Evolutionary conservation across 2,797 vertebrate genomes (phyloP), one percentile per base, ranked within the genome.

Genomic region (Sus cebifrons): DNA sequence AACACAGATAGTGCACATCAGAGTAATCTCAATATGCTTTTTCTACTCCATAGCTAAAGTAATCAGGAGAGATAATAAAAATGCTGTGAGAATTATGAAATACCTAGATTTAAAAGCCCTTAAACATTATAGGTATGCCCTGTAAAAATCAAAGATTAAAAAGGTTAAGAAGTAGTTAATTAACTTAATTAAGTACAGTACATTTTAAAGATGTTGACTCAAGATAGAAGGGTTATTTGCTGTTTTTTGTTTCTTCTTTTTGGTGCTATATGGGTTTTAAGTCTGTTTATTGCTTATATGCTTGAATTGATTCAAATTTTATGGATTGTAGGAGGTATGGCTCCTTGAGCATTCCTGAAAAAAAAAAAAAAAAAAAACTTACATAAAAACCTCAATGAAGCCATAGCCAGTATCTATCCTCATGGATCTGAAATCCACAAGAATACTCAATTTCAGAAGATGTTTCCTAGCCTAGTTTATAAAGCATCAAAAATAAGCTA

Each of bases 261-360:
- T 85, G 5, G 44, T 60, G 29, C 68, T 64, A 32, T 29, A 29
- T 25, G 62, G n/a, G 49, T 49, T 93, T 82, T 29, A 96, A 75
- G 20, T 84, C 60, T 86, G 29, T 81, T 87, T 78, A 83, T 52
- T 92, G 54, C 25, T 84, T 64, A 15, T 74, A n/a, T 58, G 17
- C 60, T 87, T 87, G 14, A 86, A 60, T 89, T 49, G 75, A 86
- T 64, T 87, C 56, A 74, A 83, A 36, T 92, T 96, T 58, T 73
- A 73, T 1, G 65, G 81, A 5, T 14, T 67, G 68, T 81, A 52
- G 40, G 40, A 88, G 1, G 70, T 70, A 83, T 25, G 29, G 29
- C 20, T 84, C 60, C 52, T 95, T 81, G 9, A 89, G 10, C 44
- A 13, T 78, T 86, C 8, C 68, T 90, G 6, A 3, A 32, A 67